These are phyloP conservation scores for Ips typographus DNA, from an alignment of 1,140 invertebrate genomes.

Conservation along the genomic window DNA sequence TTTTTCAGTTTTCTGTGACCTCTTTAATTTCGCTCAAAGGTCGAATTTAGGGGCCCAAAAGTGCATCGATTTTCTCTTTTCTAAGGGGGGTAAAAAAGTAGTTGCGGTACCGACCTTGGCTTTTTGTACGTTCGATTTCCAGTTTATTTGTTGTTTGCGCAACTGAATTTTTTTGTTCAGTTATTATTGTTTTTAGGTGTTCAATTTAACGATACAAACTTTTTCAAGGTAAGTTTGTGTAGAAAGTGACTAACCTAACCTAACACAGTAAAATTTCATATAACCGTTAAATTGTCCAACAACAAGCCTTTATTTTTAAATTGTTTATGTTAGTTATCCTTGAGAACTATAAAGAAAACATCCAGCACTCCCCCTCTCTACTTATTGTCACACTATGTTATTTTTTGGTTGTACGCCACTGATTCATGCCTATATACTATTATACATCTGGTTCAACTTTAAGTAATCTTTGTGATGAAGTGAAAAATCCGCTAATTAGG, in stretches of 20 bases:
- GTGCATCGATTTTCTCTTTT: not conserved
- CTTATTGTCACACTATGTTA: too few species aligned
- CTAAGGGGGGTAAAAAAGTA: too few species aligned
- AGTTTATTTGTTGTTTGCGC: slow-evolving; percentile 7
- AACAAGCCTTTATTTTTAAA: too few species aligned
- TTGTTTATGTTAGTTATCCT: too few species aligned
- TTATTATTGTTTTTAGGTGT: slow-evolving; percentile 4
- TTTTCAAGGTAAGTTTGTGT: slow-evolving; percentile 2
- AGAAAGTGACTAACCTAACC: not conserved
- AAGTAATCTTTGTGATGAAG: too few species aligned
- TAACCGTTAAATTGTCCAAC: not conserved
- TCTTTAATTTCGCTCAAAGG: slow-evolving; percentile 11
- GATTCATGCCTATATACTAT: too few species aligned
- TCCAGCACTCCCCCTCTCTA: too few species aligned
- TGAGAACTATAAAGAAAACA: too few species aligned
- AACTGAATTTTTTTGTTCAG: slow-evolving; percentile 12
- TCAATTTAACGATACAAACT: not conserved
- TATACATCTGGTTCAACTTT: too few species aligned
- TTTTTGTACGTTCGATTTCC: not conserved
- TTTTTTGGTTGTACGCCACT: too few species aligned
- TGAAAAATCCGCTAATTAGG: too few species aligned
- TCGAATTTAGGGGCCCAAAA: not conserved
- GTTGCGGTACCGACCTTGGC: slow-evolving; percentile 11
- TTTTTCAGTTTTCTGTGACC: slow-evolving; percentile 18
- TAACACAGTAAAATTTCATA: not conserved